phyloP scores from a whole-genome alignment of 2,797 vertebrate species.

The Gastrophryne carolinensis region DNA sequence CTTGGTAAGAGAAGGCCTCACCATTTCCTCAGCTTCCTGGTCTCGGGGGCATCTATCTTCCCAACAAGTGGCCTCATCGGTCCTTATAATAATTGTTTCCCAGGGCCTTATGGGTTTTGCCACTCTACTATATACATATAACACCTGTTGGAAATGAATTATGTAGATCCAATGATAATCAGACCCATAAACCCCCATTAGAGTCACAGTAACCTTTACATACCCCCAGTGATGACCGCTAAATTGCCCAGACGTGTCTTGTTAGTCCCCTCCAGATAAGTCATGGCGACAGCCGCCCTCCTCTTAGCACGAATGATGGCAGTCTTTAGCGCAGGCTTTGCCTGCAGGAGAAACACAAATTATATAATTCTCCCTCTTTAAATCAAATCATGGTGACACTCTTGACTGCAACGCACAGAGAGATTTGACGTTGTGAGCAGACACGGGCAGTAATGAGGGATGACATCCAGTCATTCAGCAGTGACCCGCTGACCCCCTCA shows the following conservation, averaged over 20 bases:
- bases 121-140: too few species aligned
- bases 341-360: slow-evolving; percentile 70
- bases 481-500: slow-evolving; percentile 73
- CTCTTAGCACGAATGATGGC: slow-evolving; percentile 63
- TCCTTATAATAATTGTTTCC: too few species aligned
- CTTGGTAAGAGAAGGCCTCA: too few species aligned
- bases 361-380: slow-evolving; percentile 79
- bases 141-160: too few species aligned
- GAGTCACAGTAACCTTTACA: slow-evolving; percentile 72
- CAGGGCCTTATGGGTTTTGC: too few species aligned
- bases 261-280: slow-evolving; percentile 73
- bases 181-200: slow-evolving; percentile 63
- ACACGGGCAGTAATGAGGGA: slow-evolving; percentile 76
- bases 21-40: too few species aligned
- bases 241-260: slow-evolving; percentile 52
- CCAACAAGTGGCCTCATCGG: too few species aligned
- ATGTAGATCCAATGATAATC: too few species aligned
- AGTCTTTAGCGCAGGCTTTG: slow-evolving; percentile 62
- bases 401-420: slow-evolving; percentile 81
- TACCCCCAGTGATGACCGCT: slow-evolving; percentile 65
- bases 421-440: slow-evolving; percentile 78
- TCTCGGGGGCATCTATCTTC: too few species aligned
- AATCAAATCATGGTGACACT: slow-evolving; percentile 76
- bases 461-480: slow-evolving; percentile 80
- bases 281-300: slow-evolving; percentile 69